These are phyloP conservation scores for Paraplagusia blochii DNA, from an alignment of 2,113 vertebrate genomes.

Conservation along the genomic window DNA sequence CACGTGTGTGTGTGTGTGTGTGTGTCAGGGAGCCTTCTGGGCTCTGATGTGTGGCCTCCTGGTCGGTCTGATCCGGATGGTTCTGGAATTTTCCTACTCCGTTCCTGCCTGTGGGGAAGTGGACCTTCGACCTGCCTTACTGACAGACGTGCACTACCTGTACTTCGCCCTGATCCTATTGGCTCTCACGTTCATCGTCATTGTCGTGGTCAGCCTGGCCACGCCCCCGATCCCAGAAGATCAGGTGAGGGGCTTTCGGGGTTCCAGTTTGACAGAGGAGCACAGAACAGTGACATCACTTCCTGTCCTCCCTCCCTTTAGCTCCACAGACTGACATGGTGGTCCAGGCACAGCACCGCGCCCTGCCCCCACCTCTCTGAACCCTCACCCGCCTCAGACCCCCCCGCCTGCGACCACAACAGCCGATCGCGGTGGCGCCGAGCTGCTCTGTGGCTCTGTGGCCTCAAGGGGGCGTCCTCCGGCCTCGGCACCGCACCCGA, in stretches of 20 bases:
- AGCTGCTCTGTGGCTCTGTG: slow-evolving; percentile 80
- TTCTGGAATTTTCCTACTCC: slow-evolving; percentile 82
- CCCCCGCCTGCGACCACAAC: background rate
- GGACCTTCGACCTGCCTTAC: slow-evolving; percentile 80
- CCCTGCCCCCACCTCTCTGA: slow-evolving; percentile 48
- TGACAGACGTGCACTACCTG: slow-evolving; percentile 89
- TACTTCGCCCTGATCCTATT: slow-evolving; percentile 91
- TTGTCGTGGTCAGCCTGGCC: slow-evolving; percentile 77
- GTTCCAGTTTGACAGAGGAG: too few relatives aligned
- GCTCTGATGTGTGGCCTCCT: slow-evolving; percentile 86
- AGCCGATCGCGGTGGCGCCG: slow-evolving; percentile 64
- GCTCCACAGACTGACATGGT: slow-evolving; percentile 87
- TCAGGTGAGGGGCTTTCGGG: slow-evolving; percentile 74
- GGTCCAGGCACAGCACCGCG: slow-evolving; percentile 78
- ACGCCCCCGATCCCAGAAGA: slow-evolving; percentile 81
- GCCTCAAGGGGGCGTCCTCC: slow-evolving; percentile 54
- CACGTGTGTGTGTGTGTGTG: slow-evolving; percentile 13
- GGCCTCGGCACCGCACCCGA: background rate
- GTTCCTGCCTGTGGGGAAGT: slow-evolving; percentile 83
- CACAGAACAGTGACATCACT: background rate
- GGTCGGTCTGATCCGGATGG: slow-evolving; percentile 80
- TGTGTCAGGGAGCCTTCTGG: slow-evolving; percentile 93
- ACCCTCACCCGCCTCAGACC: slow-evolving; percentile 10
- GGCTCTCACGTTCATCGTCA: slow-evolving; percentile 74
- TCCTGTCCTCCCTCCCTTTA: slow-evolving; percentile 39